phyloP scores from a whole-genome alignment of 2,888 invertebrate genomes.

The Dolichomitus sp. region DNA sequence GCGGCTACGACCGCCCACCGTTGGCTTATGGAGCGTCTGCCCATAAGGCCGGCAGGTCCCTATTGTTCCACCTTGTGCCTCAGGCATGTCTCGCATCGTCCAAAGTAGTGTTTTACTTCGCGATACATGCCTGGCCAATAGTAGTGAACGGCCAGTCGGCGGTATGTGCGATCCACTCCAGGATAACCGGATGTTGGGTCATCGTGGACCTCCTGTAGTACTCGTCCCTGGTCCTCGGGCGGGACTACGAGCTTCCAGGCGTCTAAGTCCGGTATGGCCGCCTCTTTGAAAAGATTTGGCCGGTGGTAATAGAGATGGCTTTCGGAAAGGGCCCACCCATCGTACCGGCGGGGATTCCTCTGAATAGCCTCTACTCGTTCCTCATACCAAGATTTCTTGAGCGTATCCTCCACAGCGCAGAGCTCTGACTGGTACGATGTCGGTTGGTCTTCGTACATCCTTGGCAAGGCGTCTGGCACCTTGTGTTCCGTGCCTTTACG shows the following conservation, averaged over 20 bases:
- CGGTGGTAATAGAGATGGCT: slow-evolving; percentile 58
- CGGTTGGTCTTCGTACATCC: slow-evolving; percentile 42
- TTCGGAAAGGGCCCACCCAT: slow-evolving; percentile 50
- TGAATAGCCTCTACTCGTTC: background rate
- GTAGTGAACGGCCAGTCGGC: slow-evolving; percentile 35
- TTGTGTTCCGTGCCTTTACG: slow-evolving; percentile 15
- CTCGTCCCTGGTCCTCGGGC: slow-evolving; percentile 2
- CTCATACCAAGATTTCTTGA: background rate
- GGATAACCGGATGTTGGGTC: slow-evolving; percentile 66
- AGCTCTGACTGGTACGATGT: background rate
- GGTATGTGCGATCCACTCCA: slow-evolving; percentile 64
- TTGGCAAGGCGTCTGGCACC: slow-evolving; percentile 59
- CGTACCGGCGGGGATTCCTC: background rate
- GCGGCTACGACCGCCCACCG: slow-evolving; percentile 64
- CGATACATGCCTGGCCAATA: slow-evolving; percentile 69
- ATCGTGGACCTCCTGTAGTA: slow-evolving; percentile 47
- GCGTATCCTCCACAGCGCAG: background rate
- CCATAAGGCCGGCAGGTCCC: slow-evolving; percentile 62
- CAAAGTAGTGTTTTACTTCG: slow-evolving; percentile 66
- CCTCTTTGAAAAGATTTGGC: slow-evolving; percentile 42
- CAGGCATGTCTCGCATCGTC: slow-evolving; percentile 69
- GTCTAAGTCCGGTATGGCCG: slow-evolving; percentile 52
- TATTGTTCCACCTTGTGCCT: slow-evolving; percentile 57
- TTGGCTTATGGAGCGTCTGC: slow-evolving; percentile 13
- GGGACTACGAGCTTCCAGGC: slow-evolving; percentile 71